Evolutionary conservation across 2,888 invertebrate species (phyloP).

Genomic region (Drosophila tanythrix): DNA sequence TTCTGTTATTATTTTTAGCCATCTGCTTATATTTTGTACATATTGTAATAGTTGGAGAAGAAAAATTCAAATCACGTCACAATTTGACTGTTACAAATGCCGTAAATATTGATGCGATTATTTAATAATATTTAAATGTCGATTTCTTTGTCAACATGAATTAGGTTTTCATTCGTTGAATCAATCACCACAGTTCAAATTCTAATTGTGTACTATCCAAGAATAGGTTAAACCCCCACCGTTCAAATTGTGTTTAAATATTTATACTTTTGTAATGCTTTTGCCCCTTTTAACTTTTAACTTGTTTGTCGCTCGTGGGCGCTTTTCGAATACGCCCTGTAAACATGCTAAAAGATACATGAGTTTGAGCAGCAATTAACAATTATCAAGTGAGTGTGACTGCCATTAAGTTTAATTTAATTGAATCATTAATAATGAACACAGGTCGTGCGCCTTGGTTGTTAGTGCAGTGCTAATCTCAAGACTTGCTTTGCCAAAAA

Average conservation of each 20-base stretch:
- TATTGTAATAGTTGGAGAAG: not conserved
- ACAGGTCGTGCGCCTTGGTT: slow-evolving; percentile 9
- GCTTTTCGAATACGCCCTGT: not conserved
- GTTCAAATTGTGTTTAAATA: not conserved
- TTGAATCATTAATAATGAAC: slow-evolving; percentile 30
- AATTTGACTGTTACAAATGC: not conserved
- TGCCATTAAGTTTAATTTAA: slow-evolving; percentile 1
- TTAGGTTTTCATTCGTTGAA: not conserved
- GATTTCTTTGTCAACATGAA: not conserved
- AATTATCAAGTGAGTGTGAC: slow-evolving; percentile 12
- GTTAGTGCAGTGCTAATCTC: slow-evolving; percentile 4
- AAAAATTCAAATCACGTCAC: not conserved
- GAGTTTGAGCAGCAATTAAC: not conserved
- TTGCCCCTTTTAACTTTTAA: not conserved
- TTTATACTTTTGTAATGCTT: not conserved
- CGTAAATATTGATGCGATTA: not conserved
- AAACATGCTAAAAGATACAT: not conserved
- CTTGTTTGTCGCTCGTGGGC: not conserved
- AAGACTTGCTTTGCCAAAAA: slow-evolving; percentile 4
- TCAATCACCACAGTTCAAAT: not conserved
- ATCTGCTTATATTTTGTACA: not conserved
- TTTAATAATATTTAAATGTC: not conserved
- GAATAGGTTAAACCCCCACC: not conserved
- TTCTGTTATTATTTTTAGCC: not conserved
- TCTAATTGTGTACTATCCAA: not conserved